Percentiles rank a stretch among this genome's conserved stretches.
Evolutionary conservation across 2,113 vertebrate genomes (phyloP).

Genomic region (Channa argus): DNA sequence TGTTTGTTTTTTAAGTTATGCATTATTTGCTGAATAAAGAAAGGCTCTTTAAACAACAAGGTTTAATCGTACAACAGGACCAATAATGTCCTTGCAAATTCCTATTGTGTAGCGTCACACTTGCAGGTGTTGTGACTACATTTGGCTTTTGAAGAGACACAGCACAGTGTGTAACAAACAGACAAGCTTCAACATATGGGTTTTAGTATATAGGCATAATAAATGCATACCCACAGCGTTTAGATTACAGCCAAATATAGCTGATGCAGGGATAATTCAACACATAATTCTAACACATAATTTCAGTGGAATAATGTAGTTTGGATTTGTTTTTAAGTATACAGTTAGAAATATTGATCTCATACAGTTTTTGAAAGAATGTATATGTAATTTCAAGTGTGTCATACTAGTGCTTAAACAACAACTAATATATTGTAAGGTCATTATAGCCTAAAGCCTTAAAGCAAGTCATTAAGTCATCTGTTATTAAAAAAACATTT

Average conservation of each 20-base stretch:
- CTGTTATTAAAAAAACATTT: too few relatives aligned
- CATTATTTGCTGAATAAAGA: conserved; percentile 1
- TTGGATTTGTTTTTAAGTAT: too few relatives aligned
- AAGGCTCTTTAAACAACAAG: conserved; percentile 2
- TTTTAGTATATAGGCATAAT: conserved; percentile 14
- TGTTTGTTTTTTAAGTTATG: not conserved
- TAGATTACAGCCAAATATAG: conserved; percentile 47
- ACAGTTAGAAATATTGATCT: too few relatives aligned
- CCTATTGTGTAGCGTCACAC: not conserved
- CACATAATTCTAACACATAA: too few relatives aligned
- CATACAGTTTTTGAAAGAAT: too few relatives aligned
- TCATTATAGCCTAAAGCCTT: too few relatives aligned
- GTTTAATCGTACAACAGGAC: conserved; percentile 12
- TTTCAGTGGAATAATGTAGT: too few relatives aligned
- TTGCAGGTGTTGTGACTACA: not conserved
- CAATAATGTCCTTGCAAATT: not conserved
- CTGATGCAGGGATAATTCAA: conserved; percentile 44
- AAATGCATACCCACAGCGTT: conserved; percentile 16
- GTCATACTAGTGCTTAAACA: too few relatives aligned
- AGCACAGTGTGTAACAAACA: not conserved
- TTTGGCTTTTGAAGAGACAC: conserved; percentile 8
- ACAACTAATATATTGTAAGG: too few relatives aligned
- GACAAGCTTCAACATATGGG: conserved; percentile 23
- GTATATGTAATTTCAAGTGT: too few relatives aligned
- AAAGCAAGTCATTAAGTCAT: too few relatives aligned